Conservation (phyloP, 1,140 invertebrate genomes). For the Papilio helenus region DNA sequence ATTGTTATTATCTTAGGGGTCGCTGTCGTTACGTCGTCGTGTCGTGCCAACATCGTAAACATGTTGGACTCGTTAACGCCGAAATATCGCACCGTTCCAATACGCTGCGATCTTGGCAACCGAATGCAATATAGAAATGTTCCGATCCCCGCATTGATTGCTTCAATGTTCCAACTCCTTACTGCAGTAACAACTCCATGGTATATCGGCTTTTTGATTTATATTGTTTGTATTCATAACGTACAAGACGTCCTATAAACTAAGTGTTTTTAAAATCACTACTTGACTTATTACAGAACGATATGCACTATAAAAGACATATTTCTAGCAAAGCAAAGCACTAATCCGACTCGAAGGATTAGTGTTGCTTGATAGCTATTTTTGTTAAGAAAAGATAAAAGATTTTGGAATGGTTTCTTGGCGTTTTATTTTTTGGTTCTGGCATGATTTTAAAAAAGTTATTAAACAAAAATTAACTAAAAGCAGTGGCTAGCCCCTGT, state of each 20-base stretch:
- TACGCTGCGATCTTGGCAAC: slow-evolving; percentile 50
- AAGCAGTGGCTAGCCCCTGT: too few relatives aligned
- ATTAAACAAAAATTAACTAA: too few relatives aligned
- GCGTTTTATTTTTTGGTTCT: too few relatives aligned
- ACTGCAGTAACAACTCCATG: slow-evolving; percentile 24
- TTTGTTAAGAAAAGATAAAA: too few relatives aligned
- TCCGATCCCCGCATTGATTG: slow-evolving; percentile 46
- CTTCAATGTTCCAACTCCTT: slow-evolving; percentile 32
- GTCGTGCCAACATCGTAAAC: slow-evolving; percentile 51
- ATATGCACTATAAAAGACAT: too few relatives aligned
- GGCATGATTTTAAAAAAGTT: too few relatives aligned
- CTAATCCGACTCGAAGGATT: too few relatives aligned
- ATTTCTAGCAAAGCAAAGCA: too few relatives aligned
- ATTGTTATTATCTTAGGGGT: slow-evolving; percentile 41
- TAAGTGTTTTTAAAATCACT: too few relatives aligned
- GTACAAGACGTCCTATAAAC: not conserved
- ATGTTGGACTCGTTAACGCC: slow-evolving; percentile 42
- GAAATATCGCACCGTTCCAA: slow-evolving; percentile 40
- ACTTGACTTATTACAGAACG: too few relatives aligned
- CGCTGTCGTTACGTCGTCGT: slow-evolving; percentile 36
- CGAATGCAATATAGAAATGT: slow-evolving; percentile 47
- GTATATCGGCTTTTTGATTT: slow-evolving; percentile 22
- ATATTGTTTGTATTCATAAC: not conserved
- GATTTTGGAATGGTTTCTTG: too few relatives aligned
- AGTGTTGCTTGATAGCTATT: too few relatives aligned